phyloP scores from a whole-genome alignment of 2,113 vertebrate species.

The Lonchura striata region DNA sequence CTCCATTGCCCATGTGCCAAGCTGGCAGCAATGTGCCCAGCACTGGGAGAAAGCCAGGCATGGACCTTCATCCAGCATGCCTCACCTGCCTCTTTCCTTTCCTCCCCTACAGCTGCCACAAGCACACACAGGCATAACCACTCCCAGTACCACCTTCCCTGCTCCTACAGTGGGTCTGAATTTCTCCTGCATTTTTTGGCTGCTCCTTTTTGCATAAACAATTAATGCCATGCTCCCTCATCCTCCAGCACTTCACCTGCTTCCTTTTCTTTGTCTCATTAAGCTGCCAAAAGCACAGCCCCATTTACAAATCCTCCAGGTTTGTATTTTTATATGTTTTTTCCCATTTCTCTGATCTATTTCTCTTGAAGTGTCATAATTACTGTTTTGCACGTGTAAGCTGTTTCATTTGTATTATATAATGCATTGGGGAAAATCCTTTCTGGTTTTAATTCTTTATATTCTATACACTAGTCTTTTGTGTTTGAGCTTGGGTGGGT shows the following conservation, averaged over 20 bases:
- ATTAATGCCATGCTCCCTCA: fast-evolving
- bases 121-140: too few species aligned
- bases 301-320: fast-evolving
- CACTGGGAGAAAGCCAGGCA: too few species aligned
- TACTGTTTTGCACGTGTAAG: fast-evolving
- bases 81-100: too few species aligned
- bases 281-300: fast-evolving
- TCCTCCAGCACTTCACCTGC: fast-evolving
- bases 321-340: fast-evolving
- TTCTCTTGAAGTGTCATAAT: fast-evolving
- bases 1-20: too few species aligned
- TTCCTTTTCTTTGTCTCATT: neutral
- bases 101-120: too few species aligned
- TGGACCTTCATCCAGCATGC: too few species aligned
- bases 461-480: fast-evolving
- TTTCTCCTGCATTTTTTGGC: fast-evolving
- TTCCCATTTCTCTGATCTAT: fast-evolving
- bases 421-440: fast-evolving
- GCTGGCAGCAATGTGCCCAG: too few species aligned
- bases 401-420: fast-evolving
- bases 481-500: fast-evolving
- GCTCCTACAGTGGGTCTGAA: neutral
- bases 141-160: too few species aligned
- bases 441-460: fast-evolving
- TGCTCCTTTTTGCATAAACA: fast-evolving